Evolutionary conservation across 1,140 invertebrate genomes (phyloP).

Genomic region (Lordiphosa mommai): DNA sequence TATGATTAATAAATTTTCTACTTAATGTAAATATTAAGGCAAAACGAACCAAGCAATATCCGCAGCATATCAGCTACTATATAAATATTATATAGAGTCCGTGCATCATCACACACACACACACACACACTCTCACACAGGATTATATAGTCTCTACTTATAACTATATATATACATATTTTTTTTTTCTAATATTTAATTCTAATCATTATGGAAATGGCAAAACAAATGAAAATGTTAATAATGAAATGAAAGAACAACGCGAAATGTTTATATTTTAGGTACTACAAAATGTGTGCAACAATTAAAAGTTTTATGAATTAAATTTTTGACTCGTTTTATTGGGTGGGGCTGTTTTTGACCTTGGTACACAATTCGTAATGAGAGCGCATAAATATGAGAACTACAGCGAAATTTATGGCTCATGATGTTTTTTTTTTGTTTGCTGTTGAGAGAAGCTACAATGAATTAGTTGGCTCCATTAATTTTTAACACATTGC

Average conservation of each 20-base stretch:
- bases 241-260: constrained; percentile 18
- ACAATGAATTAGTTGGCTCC: too few species aligned
- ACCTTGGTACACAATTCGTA: too few species aligned
- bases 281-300: constrained; percentile 46
- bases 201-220: constrained; percentile 19
- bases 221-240: background rate
- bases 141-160: too few species aligned
- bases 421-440: too few species aligned
- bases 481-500: too few species aligned
- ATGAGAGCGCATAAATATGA: too few species aligned
- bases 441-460: too few species aligned
- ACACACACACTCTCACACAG: constrained; percentile 19
- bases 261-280: constrained; percentile 42
- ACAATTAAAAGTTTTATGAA: constrained; percentile 53
- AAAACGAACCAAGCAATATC: constrained; percentile 51
- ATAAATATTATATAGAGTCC: constrained; percentile 39
- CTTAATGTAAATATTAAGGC: constrained; percentile 73
- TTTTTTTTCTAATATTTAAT: constrained; percentile 24
- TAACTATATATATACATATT: constrained; percentile 13
- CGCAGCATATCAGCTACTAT: constrained; percentile 63
- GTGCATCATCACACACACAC: constrained; percentile 24
- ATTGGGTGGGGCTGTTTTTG: background rate
- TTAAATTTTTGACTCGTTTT: constrained; percentile 18
- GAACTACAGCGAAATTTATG: too few species aligned
- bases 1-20: constrained; percentile 64